phyloP scores from a whole-genome alignment of 2,888 invertebrate genomes.

The Polymixis flavicincta region DNA sequence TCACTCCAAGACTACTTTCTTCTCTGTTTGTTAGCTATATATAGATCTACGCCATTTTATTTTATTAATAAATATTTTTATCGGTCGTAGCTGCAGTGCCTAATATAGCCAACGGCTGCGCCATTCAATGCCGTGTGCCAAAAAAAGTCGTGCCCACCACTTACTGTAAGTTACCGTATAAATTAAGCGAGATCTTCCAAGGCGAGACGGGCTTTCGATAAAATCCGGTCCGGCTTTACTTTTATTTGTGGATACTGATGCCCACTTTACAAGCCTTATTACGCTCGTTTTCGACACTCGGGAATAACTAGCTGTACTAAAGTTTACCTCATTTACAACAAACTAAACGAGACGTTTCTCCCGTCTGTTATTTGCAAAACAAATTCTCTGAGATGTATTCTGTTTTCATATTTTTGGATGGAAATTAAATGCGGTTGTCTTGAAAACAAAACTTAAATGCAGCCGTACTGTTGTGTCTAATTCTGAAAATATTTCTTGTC shows the following conservation, averaged over 20 bases:
- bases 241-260: conserved; percentile 73
- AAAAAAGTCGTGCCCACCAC: conserved; percentile 76
- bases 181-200: conserved; percentile 78
- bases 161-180: conserved; percentile 73
- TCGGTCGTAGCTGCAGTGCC: conserved; percentile 70
- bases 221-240: conserved; percentile 78
- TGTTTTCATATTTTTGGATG: conserved; percentile 17
- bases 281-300: conserved; percentile 48
- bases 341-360: conserved; percentile 15
- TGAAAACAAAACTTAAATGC: conserved; percentile 14
- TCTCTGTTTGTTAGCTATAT: neutral
- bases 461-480: conserved; percentile 8
- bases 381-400: conserved; percentile 33
- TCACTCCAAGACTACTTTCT: conserved; percentile 1
- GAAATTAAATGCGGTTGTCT: conserved; percentile 20
- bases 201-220: conserved; percentile 77
- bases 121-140: conserved; percentile 79
- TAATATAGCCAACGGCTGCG: conserved; percentile 75
- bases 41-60: conserved; percentile 15
- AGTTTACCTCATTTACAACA: conserved; percentile 20
- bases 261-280: conserved; percentile 69
- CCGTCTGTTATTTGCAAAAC: conserved; percentile 31
- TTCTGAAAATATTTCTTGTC: conserved; percentile 20
- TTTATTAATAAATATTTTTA: conserved; percentile 64
- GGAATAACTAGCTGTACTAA: conserved; percentile 43